Base-by-base conservation (phyloP, 2,797 vertebrate species). In the Lycodopsis pacificus region DNA sequence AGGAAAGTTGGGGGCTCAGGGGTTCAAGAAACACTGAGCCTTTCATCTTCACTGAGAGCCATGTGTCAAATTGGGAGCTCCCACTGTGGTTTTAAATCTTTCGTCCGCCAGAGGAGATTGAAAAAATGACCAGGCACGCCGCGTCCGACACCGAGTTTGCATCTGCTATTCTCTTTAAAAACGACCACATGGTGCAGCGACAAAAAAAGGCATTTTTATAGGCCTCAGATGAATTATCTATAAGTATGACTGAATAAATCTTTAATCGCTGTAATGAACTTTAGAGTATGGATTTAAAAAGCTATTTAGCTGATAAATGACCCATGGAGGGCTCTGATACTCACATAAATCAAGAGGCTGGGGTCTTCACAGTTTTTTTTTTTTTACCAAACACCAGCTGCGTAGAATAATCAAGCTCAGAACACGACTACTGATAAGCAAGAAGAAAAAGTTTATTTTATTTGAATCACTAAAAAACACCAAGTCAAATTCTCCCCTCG, bases 221-320 rank as follows among this genome's bases (percentile, higher is more conserved):
- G 89, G 86, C 85, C 89, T 87, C 85, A 88, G 89, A 94, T 92
- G 91, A 94, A 93, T 94, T 90, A 93, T 93, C 92, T 92, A 86
- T 90, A 91, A 91, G 88, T 86, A 81, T 67, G 89, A 91, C 88
- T 90, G 91, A 91, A 91, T 93, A 93, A 94, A 94, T 92, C 86
- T 91, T 89, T 93, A 94, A 92, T 93, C 85, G 88, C 89, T 88
- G 88, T 92, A 95, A 94, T 94, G 88, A 93, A 87, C 93, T 94
- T 93, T 93, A 93, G 93, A 94, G 83, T 93, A 92, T 91, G 89
- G 91, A 94, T 93, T 93, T 85, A 93, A 91, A 94, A 93, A 92
- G 92, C 89, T 83, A 89, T 94, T 95, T 92, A 92, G 87, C 85
- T 94, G 92, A 94, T 92, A 91, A 94, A 94, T 89, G 91, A 93